Evolutionary conservation across 2,113 vertebrate genomes (phyloP).

Genomic region (Odontophorus gujanensis): DNA sequence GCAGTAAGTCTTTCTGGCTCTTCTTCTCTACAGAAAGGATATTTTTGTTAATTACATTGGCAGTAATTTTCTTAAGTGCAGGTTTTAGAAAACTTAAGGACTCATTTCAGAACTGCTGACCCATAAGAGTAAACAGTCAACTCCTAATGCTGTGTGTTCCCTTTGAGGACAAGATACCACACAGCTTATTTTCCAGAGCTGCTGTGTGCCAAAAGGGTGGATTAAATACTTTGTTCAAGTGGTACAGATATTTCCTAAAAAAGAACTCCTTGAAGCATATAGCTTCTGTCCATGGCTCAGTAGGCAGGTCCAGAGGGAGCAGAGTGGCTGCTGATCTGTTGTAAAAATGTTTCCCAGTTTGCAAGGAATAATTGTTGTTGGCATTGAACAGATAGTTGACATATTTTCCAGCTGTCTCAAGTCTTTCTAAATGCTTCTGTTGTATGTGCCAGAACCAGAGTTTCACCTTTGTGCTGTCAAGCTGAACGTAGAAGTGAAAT

Average conservation of each 20-base stretch:
- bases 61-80: neutral
- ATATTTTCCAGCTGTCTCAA: slow-evolving; percentile 17
- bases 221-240: slow-evolving; percentile 8
- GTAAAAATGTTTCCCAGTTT: neutral
- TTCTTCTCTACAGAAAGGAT: neutral
- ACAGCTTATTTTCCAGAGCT: neutral
- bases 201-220: neutral
- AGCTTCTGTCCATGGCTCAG: neutral
- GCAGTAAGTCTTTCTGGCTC: neutral
- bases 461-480: slow-evolving; percentile 37
- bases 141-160: neutral
- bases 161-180: neutral
- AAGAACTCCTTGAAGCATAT: neutral
- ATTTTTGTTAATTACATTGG: neutral
- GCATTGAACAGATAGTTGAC: slow-evolving; percentile 8
- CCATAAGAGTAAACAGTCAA: neutral
- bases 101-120: neutral
- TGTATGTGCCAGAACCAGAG: neutral
- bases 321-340: neutral
- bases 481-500: neutral
- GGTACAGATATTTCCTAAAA: neutral
- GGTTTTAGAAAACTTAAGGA: neutral
- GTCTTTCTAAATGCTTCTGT: neutral
- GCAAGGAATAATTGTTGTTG: neutral
- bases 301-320: neutral